Percentiles rank a stretch among this genome's conserved stretches.
Evolutionary conservation across 2,797 vertebrate genomes (phyloP).

Genomic region (Petrocephalus schoutedeni): DNA sequence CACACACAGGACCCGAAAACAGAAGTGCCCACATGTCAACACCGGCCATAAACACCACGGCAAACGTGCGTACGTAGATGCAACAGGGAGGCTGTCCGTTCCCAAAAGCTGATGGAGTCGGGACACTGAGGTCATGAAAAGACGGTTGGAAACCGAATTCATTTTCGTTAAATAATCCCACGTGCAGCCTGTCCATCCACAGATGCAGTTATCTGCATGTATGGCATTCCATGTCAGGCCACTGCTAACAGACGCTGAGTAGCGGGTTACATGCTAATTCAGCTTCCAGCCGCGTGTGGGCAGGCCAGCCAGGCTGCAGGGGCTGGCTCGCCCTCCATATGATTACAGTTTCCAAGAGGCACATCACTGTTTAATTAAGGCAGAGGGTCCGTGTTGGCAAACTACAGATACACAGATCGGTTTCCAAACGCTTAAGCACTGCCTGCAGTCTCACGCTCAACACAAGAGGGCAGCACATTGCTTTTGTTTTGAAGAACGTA

Average conservation of each 20-base stretch:
- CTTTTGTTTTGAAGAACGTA: not conserved
- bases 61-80: not conserved
- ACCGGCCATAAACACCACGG: not conserved
- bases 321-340: not conserved
- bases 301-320: not conserved
- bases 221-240: not conserved
- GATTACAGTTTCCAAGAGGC: not conserved
- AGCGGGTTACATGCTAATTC: not conserved
- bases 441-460: not conserved
- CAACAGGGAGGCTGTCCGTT: conserved; percentile 13
- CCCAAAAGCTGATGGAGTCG: conserved; percentile 9
- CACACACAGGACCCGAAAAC: not conserved
- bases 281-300: not conserved
- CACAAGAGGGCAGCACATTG: conserved; percentile 27
- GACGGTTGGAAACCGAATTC: not conserved
- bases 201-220: not conserved
- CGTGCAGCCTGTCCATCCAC: not conserved
- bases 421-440: not conserved
- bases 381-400: not conserved
- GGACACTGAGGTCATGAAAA: not conserved
- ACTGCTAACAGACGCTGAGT: not conserved
- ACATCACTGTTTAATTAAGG: not conserved
- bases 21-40: not conserved
- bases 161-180: not conserved
- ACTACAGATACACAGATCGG: not conserved